phyloP scores from a whole-genome alignment of 2,888 invertebrate species.

The Aethes cnicana region DNA sequence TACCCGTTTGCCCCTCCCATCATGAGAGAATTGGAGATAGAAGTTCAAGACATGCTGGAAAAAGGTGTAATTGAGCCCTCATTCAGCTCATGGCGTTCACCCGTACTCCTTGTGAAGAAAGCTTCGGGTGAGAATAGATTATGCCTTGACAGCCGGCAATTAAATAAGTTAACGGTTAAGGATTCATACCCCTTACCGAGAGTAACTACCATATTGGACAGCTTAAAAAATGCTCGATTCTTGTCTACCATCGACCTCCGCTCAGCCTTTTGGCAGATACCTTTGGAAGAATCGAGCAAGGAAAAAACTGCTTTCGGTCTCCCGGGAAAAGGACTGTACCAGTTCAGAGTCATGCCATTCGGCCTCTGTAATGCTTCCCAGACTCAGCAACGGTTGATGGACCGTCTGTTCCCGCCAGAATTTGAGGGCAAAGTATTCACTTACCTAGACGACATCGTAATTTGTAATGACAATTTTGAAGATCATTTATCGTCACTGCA shows the following conservation, averaged over 20 bases:
- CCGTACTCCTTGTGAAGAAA: slow-evolving; percentile 23
- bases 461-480: slow-evolving; percentile 12
- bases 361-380: slow-evolving; percentile 22
- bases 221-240: slow-evolving; percentile 25
- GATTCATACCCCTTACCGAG: slow-evolving; percentile 15
- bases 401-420: slow-evolving; percentile 18
- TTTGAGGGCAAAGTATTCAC: slow-evolving; percentile 17
- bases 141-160: slow-evolving; percentile 33
- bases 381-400: slow-evolving; percentile 26
- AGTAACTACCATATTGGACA: slow-evolving; percentile 24
- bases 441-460: slow-evolving; percentile 24
- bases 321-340: slow-evolving; percentile 19
- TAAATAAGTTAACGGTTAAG: slow-evolving; percentile 31
- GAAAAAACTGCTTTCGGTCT: slow-evolving; percentile 33
- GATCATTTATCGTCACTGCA: not conserved
- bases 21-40: slow-evolving; percentile 5
- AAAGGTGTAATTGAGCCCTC: slow-evolving; percentile 22
- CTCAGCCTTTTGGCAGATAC: slow-evolving; percentile 36
- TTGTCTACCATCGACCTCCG: slow-evolving; percentile 31
- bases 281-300: slow-evolving; percentile 20
- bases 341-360: slow-evolving; percentile 27
- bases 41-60: slow-evolving; percentile 8
- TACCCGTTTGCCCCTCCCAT: slow-evolving; percentile 18
- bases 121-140: slow-evolving; percentile 13
- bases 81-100: slow-evolving; percentile 28